Percentiles rank a stretch among this genome's conserved stretches.
These are phyloP conservation scores for Homarus gammarus DNA, from an alignment of 2,888 invertebrate genomes.

Conservation along the genomic window DNA sequence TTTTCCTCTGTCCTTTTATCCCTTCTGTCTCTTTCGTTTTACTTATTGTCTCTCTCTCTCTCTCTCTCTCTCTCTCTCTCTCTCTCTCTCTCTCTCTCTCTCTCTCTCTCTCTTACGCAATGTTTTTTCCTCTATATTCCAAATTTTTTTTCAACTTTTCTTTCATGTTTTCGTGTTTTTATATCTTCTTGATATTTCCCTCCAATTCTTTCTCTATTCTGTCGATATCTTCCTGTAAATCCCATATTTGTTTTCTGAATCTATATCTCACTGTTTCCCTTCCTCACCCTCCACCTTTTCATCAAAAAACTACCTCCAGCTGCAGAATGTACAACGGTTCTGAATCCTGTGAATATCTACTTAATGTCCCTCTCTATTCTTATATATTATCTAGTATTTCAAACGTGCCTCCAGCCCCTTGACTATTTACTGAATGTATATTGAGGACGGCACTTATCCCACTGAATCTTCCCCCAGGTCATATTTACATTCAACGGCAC, in stretches of 20 bases:
- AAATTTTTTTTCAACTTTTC: background rate
- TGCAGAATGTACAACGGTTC: no score
- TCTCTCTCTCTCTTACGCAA: background rate
- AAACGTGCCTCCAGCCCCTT: no score
- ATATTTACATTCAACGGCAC: no score
- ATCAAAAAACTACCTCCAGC: no score
- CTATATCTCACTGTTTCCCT: background rate
- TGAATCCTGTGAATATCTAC: no score
- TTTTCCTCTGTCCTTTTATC: no score
- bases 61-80: constrained; percentile 1
- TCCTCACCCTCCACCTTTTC: background rate
- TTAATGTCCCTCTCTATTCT: no score
- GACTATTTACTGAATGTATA: no score
- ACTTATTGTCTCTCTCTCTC: background rate
- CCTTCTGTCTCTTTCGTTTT: no score
- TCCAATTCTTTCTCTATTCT: background rate
- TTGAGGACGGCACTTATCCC: no score
- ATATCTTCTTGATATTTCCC: background rate
- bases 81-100: background rate
- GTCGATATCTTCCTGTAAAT: background rate
- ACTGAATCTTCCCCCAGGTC: no score
- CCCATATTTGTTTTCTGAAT: background rate
- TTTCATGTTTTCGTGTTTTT: background rate
- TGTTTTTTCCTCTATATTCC: background rate
- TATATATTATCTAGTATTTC: no score